Percentiles rank a stretch among this genome's conserved stretches.
Evolutionary conservation across 2,888 invertebrate species (phyloP).

Genomic region (Callosobruchus maculatus): DNA sequence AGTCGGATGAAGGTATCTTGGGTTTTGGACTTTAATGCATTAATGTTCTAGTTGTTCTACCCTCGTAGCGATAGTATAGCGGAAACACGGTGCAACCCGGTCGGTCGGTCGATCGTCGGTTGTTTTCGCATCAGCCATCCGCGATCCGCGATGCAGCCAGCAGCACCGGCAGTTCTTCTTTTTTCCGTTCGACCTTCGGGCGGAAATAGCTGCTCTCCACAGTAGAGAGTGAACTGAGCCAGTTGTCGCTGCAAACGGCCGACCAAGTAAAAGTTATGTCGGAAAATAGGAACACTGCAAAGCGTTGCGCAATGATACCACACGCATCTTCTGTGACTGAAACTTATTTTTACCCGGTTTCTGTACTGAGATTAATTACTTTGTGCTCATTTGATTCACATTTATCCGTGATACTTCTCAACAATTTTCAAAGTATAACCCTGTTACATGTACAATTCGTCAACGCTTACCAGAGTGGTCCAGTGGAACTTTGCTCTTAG

Average conservation of each 20-base stretch:
- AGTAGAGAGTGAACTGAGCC: not conserved
- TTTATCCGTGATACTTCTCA: too few species aligned
- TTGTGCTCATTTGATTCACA: too few species aligned
- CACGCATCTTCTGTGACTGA: too few species aligned
- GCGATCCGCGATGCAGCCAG: not conserved
- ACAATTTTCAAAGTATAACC: too few species aligned
- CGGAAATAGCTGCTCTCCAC: not conserved
- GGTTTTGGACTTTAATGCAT: too few species aligned
- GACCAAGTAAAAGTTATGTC: not conserved
- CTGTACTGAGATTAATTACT: too few species aligned
- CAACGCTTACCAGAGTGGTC: too few species aligned
- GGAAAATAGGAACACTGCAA: not conserved
- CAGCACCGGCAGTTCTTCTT: not conserved
- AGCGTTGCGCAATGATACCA: not conserved
- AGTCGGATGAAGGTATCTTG: too few species aligned
- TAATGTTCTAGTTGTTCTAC: not conserved
- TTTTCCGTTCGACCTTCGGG: not conserved
- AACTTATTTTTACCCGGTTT: too few species aligned
- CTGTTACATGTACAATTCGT: too few species aligned
- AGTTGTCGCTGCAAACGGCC: not conserved
- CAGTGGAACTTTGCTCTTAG: too few species aligned
- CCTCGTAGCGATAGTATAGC: not conserved
- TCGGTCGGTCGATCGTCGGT: not conserved
- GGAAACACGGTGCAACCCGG: not conserved
- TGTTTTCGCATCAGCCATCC: not conserved